These are phyloP conservation scores for Todus mexicanus DNA, from an alignment of 2,797 vertebrate species.

Conservation along the genomic window DNA sequence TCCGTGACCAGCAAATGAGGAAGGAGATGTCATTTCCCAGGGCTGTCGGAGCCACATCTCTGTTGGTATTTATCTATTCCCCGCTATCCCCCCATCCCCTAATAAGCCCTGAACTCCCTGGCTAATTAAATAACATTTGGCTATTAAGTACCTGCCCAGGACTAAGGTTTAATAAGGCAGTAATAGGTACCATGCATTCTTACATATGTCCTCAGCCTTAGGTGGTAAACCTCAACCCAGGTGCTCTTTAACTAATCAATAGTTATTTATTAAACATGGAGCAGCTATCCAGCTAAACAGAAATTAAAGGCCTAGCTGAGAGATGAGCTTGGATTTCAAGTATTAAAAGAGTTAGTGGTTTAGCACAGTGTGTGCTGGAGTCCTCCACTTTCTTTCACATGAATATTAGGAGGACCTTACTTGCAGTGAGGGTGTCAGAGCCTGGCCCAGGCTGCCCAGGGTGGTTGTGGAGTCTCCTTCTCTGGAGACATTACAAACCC, in stretches of 20 bases:
- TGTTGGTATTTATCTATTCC: neutral
- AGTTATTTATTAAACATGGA: conserved; percentile 49
- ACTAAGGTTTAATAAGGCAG: conserved; percentile 29
- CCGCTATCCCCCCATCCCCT: too few species aligned
- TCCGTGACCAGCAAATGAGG: neutral
- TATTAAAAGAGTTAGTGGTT: neutral
- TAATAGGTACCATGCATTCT: neutral
- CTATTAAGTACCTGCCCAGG: neutral
- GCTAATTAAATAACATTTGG: conserved; percentile 33
- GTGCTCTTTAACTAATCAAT: conserved; percentile 52
- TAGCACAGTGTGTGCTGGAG: neutral
- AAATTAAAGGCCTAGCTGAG: conserved; percentile 36
- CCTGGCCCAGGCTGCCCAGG: too few species aligned
- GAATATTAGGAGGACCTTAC: too few species aligned
- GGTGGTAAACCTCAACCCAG: conserved; percentile 31
- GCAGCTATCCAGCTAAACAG: conserved; percentile 37
- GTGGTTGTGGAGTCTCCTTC: too few species aligned
- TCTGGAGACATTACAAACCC: too few species aligned
- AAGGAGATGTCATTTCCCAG: neutral
- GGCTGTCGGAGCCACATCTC: neutral
- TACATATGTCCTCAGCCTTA: conserved; percentile 1
- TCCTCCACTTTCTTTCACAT: conserved; percentile 1
- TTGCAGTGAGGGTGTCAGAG: too few species aligned
- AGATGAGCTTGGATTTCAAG: conserved; percentile 47
- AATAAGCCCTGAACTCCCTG: neutral